Conservation (phyloP, 1,140 invertebrate genomes). For the Penaeus vannamei region DNA sequence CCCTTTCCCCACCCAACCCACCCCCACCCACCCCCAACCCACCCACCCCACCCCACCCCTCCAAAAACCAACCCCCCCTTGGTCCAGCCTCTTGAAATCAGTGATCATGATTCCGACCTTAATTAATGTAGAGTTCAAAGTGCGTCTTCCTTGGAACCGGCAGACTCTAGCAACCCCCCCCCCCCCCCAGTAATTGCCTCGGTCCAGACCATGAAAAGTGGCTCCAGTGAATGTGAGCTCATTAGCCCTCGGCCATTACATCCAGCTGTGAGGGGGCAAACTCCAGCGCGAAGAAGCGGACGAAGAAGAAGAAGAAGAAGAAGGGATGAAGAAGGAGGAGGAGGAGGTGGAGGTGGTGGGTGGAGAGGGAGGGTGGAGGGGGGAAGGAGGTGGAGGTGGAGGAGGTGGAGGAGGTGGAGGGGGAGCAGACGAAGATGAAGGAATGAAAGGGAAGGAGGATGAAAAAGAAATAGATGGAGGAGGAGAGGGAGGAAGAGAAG, state of each 20-base stretch:
- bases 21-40: too few relatives aligned
- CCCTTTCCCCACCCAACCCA: too few relatives aligned
- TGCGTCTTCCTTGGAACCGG: neutral
- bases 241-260: conserved; percentile 18
- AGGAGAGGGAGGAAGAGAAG: too few relatives aligned
- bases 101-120: too few relatives aligned
- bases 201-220: conserved; percentile 17
- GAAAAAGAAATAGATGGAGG: neutral
- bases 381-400: neutral
- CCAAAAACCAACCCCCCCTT: too few relatives aligned
- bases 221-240: conserved; percentile 27
- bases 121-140: too few relatives aligned
- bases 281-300: neutral
- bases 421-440: neutral
- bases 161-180: conserved; percentile 2
- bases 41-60: too few relatives aligned
- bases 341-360: neutral
- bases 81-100: too few relatives aligned
- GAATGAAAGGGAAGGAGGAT: neutral
- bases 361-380: neutral
- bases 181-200: neutral
- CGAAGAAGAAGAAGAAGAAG: neutral
- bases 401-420: neutral
- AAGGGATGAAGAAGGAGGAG: neutral
- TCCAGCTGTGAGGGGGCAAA: conserved; percentile 2